Evolutionary conservation across 2,888 invertebrate genomes (phyloP).

Genomic region (Boloria selene): DNA sequence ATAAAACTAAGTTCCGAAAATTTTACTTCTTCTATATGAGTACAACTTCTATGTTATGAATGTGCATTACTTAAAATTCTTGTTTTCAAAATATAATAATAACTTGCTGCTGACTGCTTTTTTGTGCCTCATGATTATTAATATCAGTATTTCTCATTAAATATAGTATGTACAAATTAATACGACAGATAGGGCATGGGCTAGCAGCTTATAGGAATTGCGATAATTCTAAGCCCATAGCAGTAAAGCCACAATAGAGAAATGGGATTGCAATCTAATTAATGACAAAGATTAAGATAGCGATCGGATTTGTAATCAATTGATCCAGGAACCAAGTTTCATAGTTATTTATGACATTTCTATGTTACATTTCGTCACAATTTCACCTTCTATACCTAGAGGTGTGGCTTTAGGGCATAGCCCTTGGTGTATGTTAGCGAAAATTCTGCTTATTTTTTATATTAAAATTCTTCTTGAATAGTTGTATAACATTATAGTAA

Average conservation of each 20-base stretch:
- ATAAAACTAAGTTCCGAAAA: no score
- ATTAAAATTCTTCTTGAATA: no score
- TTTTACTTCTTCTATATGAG: no score
- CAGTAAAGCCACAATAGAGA: constrained; percentile 10
- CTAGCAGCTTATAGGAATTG: constrained; percentile 16
- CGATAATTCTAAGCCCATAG: constrained; percentile 15
- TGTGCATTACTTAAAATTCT: no score
- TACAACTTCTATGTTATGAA: no score
- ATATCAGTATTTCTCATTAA: no score
- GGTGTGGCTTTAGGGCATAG: neutral
- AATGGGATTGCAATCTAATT: constrained; percentile 34
- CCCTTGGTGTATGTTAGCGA: no score
- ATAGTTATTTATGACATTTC: neutral
- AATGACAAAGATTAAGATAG: constrained; percentile 24
- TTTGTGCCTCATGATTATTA: no score
- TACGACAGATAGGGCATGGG: neutral
- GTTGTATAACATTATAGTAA: no score
- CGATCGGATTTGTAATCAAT: constrained; percentile 6
- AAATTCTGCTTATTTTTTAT: no score
- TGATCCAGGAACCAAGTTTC: neutral
- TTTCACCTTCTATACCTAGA: neutral
- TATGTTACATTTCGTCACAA: neutral
- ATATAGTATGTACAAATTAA: neutral
- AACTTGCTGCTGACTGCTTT: no score
- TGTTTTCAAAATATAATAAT: no score